A percentile compares a stretch with the other conserved stretches of the same genome.
phyloP scores from a whole-genome alignment of 2,797 vertebrate genomes.

The Thaleichthys pacificus region DNA sequence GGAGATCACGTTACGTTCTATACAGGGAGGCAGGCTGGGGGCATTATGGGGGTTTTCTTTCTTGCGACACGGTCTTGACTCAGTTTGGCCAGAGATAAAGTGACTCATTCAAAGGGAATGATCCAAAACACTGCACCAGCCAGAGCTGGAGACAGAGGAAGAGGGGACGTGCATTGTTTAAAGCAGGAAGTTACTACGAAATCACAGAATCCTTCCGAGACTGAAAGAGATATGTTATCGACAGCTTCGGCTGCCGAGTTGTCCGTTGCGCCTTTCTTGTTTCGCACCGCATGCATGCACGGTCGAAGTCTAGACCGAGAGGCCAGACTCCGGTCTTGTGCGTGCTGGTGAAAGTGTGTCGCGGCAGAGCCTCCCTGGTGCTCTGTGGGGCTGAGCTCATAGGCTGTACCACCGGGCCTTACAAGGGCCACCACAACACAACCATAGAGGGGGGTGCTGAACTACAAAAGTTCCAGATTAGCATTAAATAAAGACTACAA shows the following conservation, averaged over 20 bases:
- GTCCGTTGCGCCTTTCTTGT: too few species aligned
- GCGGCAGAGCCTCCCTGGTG: conserved; percentile 23
- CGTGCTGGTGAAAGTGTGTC: conserved; percentile 36
- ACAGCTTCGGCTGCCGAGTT: too few species aligned
- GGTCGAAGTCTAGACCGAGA: neutral
- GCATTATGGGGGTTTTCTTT: conserved; percentile 58
- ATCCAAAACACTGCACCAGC: conserved; percentile 18
- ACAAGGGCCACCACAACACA: conserved; percentile 47
- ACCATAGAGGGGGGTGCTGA: conserved; percentile 30
- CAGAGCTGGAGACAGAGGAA: conserved; percentile 36
- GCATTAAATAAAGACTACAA: conserved; percentile 47
- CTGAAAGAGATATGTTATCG: conserved; percentile 3
- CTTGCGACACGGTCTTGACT: conserved; percentile 47
- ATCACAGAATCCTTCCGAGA: conserved; percentile 10
- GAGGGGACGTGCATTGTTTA: conserved; percentile 16
- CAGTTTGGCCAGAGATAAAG: conserved; percentile 48
- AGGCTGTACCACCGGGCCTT: conserved; percentile 27
- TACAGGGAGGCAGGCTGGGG: conserved; percentile 58
- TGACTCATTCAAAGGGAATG: conserved; percentile 24
- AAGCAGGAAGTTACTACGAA: conserved; percentile 28
- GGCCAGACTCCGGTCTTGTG: conserved; percentile 32
- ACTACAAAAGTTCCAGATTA: conserved; percentile 35
- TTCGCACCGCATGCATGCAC: too few species aligned
- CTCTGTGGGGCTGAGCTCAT: neutral
- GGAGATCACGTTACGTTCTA: conserved; percentile 67